Evolutionary conservation across 2,797 vertebrate species (phyloP), one percentile per base, ranked within the genome.

Genomic region (Sebastes matsubarae): DNA sequence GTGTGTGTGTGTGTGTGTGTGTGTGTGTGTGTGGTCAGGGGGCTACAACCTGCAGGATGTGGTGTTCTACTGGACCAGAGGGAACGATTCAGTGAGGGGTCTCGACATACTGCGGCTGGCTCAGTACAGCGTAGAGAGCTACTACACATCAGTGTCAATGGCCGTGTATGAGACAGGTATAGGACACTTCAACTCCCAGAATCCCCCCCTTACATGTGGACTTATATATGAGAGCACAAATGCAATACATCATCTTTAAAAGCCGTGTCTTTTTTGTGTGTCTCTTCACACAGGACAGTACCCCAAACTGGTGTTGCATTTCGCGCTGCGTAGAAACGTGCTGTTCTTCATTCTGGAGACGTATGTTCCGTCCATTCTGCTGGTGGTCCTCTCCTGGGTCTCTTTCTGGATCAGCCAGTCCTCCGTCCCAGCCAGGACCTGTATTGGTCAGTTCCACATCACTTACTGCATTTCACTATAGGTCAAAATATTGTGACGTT

Each of bases 341-440:
- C 85, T 97, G 67, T 98, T 97, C 94, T 98, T 98, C 61, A 98
- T 98, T 88, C 83, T 98, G 88, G 97, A 98, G 92, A 98, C 97
- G 0, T 98, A 98, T 1, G 97, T 98, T 16, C 97, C 97, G 30
- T 98, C 97, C 42, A 94, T 95, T 77, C 95, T 98, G 20, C 95
- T 98, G 80, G 97, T 98, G 76, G 96, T 97, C 30, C 96, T 98
- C 38, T 98, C 97, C 76, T 98, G 97, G 97, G 97, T 98, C 3
- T 98, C 97, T 0, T 98, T 98, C 93, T 98, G 97, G 97, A 98
- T 98, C 93, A 98, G 97, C 89, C 97, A 98, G 86, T 97, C 97
- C 5, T 98, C 97, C 0, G 97, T 98, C 30, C 97, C 97, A 29
- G 97, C 97, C 52, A 94, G 97, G 82, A 97, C 97, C 81, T 97